Evolutionary conservation across 2,888 invertebrate genomes (phyloP), one percentile per base, ranked within the genome.

Genomic region (Trisateles emortualis): DNA sequence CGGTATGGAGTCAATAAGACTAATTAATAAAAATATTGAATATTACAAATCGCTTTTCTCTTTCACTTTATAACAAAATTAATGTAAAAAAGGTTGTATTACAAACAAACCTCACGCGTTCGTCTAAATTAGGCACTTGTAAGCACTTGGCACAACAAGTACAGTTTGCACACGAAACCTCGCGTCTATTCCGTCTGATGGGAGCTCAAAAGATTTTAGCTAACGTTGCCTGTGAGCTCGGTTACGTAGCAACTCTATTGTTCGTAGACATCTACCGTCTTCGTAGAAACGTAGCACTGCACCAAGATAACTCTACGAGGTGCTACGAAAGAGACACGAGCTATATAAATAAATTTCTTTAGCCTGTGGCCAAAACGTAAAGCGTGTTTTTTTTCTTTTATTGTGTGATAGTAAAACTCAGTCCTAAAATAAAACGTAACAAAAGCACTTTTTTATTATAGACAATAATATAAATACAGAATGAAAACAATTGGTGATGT

Each of bases 191-290:
- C 74, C 76, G 70, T 75, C 70, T 78, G 78, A 80, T 68, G 78
- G 74, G 78, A 85, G 79, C 82, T 87, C 84, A 84, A 87, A 87
- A 84, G 87, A 80, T 82, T 78, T 71, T 74, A 75, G 72, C 71
- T 65, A 76, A 72, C 76, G 72, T 75, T 72, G 74, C 63, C 66
- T 64, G 68, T 57, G 76, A 76, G 78, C 81, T 79, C 76, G 72
- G 79, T 77, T 83, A 78, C 76, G 66, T 73, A 72, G 76, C 76
- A 74, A 62, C 79, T 76, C 76, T 66, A 86, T 87, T 87, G 86
- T 86, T 71, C 79, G 79, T 74, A 79, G 77, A 78, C 78, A 78
- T 74, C 73, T 67, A 56, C 70, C 78, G 76, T 78, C 79, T 77
- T 76, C 72, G 76, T 74, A 72, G 74, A 57, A 46, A 66, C 73